These are phyloP conservation scores for Trichopoda pennipes DNA, from an alignment of 2,888 invertebrate species.

Conservation along the genomic window DNA sequence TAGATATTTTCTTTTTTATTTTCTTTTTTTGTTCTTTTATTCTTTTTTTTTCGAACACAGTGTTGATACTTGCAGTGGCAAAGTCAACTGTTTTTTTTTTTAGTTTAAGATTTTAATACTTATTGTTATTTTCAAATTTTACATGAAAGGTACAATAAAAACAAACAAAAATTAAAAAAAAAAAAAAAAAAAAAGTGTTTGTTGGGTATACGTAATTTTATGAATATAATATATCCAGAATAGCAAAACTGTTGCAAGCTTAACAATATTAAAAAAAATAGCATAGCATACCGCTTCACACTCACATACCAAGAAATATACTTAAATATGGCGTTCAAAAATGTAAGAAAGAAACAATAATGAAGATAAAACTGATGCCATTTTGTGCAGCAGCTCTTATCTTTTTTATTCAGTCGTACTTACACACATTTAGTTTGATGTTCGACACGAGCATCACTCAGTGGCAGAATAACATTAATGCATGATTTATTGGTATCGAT, in stretches of 20 bases:
- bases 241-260: constrained; percentile 7
- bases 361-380: constrained; percentile 70
- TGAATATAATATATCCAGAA: constrained; percentile 35
- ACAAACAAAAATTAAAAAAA: too few relatives aligned
- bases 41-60: too few relatives aligned
- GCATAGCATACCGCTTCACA: constrained; percentile 18
- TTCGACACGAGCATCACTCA: constrained; percentile 44
- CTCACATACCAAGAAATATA: background rate
- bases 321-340: constrained; percentile 9
- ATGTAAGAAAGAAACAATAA: constrained; percentile 52
- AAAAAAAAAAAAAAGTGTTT: too few relatives aligned
- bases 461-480: constrained; percentile 75
- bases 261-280: constrained; percentile 17
- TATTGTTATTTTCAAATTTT: too few relatives aligned
- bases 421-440: background rate
- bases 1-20: too few relatives aligned
- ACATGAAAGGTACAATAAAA: too few relatives aligned
- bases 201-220: background rate
- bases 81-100: too few relatives aligned
- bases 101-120: too few relatives aligned
- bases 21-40: too few relatives aligned
- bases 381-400: constrained; percentile 34
- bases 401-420: background rate
- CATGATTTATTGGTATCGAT: constrained; percentile 81
- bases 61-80: too few relatives aligned